Percentiles rank a stretch among this genome's conserved stretches.
Conservation (phyloP, 2,797 vertebrate species). For the Coranthus polyacanthus region DNA sequence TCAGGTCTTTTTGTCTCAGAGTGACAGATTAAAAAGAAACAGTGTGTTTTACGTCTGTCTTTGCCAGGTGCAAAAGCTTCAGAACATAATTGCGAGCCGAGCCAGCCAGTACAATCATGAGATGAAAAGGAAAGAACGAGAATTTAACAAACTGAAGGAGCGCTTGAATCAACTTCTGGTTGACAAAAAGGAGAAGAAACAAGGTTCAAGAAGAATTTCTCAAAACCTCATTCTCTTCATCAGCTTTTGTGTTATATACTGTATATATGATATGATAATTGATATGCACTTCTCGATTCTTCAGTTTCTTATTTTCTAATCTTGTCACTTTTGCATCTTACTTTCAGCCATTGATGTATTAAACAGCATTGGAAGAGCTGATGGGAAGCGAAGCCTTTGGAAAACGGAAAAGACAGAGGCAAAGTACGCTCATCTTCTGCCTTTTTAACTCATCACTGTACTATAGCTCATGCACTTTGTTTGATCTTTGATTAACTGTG, state of each 20-base stretch:
- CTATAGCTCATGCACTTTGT: background rate
- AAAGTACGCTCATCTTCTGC: slow-evolving; percentile 80
- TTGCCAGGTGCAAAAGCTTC: slow-evolving; percentile 93
- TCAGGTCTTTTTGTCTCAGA: background rate
- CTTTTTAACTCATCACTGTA: background rate
- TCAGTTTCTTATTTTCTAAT: background rate
- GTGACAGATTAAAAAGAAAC: background rate
- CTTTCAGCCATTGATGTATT: slow-evolving; percentile 93
- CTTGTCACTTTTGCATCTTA: slow-evolving; percentile 21
- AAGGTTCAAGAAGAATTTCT: slow-evolving; percentile 79
- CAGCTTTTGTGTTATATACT: background rate
- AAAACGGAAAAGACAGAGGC: slow-evolving; percentile 95
- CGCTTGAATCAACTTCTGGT: slow-evolving; percentile 94
- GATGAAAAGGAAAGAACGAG: slow-evolving; percentile 97
- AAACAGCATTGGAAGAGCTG: slow-evolving; percentile 93
- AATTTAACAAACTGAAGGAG: slow-evolving; percentile 95
- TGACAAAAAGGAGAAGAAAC: slow-evolving; percentile 94
- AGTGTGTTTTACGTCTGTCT: background rate
- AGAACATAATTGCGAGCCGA: slow-evolving; percentile 93
- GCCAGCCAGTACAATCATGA: slow-evolving; percentile 97
- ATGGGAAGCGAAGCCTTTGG: slow-evolving; percentile 95
- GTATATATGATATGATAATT: background rate
- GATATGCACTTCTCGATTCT: background rate
- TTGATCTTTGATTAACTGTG: no score
- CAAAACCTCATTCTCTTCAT: background rate